phyloP scores from a whole-genome alignment of 35 echinoderm and acorn worm genomes.

The Heliocidaris erythrogramma region DNA sequence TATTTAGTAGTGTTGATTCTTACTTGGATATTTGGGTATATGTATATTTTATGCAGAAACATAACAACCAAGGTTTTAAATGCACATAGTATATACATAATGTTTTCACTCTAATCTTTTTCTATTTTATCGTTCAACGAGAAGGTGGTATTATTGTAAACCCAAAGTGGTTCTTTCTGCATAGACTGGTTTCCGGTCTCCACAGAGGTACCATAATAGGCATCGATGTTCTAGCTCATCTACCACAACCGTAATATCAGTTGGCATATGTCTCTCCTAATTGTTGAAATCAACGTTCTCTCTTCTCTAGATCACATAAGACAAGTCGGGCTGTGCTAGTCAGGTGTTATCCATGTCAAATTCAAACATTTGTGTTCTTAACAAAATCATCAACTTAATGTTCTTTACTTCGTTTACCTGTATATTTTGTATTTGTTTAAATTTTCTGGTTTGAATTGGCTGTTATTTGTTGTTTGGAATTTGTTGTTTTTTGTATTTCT shows the following conservation, averaged over 20 bases:
- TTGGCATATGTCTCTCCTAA: conserved; percentile 1
- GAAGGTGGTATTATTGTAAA: background rate
- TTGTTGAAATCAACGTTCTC: background rate
- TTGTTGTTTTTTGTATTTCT: background rate
- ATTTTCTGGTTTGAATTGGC: background rate
- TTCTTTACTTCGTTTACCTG: background rate
- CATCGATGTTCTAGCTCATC: background rate
- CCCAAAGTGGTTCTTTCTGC: background rate
- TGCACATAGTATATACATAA: too few species aligned
- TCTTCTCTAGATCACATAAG: background rate
- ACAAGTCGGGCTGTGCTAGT: background rate
- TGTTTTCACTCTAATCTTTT: too few species aligned
- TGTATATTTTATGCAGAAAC: too few species aligned
- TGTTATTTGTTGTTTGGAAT: background rate
- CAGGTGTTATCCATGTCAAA: conserved; percentile 5
- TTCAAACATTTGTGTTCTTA: background rate
- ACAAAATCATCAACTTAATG: background rate
- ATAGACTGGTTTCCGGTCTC: background rate
- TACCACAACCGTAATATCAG: conserved; percentile 1
- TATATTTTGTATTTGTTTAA: background rate
- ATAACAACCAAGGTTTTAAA: too few species aligned
- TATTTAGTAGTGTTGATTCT: too few species aligned
- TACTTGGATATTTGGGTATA: too few species aligned
- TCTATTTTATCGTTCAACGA: too few species aligned
- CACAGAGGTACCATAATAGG: background rate